Evolutionary conservation across 2,797 vertebrate genomes (phyloP), one percentile per base, ranked within the genome.

Genomic region (Discoglossus pictus): DNA sequence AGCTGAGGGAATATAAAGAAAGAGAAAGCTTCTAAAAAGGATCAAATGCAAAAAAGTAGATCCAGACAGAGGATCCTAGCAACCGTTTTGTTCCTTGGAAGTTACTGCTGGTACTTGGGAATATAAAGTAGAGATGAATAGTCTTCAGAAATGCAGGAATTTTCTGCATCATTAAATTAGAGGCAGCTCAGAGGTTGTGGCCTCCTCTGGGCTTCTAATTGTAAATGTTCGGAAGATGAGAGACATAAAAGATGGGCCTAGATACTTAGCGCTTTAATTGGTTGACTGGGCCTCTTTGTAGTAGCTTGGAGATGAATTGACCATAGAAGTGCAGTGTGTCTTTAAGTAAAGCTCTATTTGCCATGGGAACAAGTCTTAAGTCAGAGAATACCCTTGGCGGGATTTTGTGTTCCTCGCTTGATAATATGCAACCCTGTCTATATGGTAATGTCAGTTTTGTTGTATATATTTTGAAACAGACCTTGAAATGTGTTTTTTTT

Each of bases 131-230:
- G n/a, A 48, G 24, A 40, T 69, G 47, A 69, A 39, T 62, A 48
- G 43, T 15, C 27, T 18, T 69, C 20, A 62, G 59, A 40, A 35
- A 70, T 70, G 60, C 60, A 43, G 50, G 44, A 23, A 64, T 70
- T 70, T 58, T 63, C 60, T 63, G 60, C 68, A 64, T 64, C 60
- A 58, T 58, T 58, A 69, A 69, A 23, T 58, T 21, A 24, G 36
- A 27, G 52, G 47, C 46, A 25, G 31, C 21, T 50, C 21, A 31
- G 51, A 42, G 44, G n/a, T 25, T 20, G n/a, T 58, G 35, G 34
- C 48, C 68, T 54, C 52, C 60, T 4, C 27, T 54, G 40, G 23
- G 6, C 31, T 40, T 23, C 52, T 42, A 62, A 69, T 61, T 47
- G 40, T 54, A 54, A 54, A 44, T 15, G 21, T 56, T 48, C 25